Evolutionary conservation across 2,888 invertebrate genomes (phyloP), one percentile per base, ranked within the genome.

Genomic region (Steromphala cineraria): DNA sequence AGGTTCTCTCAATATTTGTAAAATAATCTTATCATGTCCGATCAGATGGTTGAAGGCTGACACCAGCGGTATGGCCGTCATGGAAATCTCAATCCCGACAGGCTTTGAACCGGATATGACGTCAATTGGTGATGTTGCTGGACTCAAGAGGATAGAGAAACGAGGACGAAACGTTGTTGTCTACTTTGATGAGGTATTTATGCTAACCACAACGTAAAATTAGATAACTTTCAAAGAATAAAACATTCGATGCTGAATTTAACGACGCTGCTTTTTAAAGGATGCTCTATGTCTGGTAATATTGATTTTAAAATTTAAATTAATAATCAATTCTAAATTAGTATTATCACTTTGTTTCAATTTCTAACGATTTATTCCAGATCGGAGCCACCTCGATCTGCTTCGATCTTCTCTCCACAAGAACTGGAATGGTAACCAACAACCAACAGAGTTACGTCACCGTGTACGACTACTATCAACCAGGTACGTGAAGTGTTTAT

Each of bases 101-200:
- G 91, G 91, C 19, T 90, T 90, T 84, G 78, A 81, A 17, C 85
- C 88, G 5, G 89, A 89, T 56, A 53, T 81, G 19, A 80, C 31
- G 15, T 86, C 86, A 28, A 80, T 90, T 0, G 78, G 84, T 53
- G 80, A 84, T 4, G 89, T 92, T 53, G 88, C 89, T 5, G 90
- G 90, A 40, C 80, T 94, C 67, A 93, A 94, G 82, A 87, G 92
- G 56, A 89, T 91, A 19, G 93, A 93, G 76, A 90, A 91, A 36
- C 89, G 88, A 31, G 91, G 92, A 74, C 91, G 90, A n/a, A 88
- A 90, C 55, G 88, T 93, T 79, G 90, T 91, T 78, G 87, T 94
- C 28, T 94, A 94, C 84, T 93, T 94, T 84, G 93, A 94, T 82
- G 88, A 92, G 88, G 94, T 94, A 13, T 13, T 5, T 10, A 36